Base-by-base conservation (phyloP, 1,140 invertebrate species). In the Calliopsis andreniformis region DNA sequence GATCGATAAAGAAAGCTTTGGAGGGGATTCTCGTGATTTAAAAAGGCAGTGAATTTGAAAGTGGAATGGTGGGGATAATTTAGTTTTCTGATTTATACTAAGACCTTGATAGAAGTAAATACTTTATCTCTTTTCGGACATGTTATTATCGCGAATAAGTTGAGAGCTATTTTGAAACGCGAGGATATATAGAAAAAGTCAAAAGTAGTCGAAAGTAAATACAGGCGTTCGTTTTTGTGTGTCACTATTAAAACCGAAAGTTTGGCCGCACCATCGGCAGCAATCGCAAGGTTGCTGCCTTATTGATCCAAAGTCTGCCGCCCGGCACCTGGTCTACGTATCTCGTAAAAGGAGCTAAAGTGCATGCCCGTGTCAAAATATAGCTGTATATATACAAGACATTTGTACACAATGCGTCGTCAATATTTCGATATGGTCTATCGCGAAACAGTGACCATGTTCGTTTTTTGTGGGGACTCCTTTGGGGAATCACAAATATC, bases 271-370 rank as follows among this genome's bases (percentile, higher is more conserved):
- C 18, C 55, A 23, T 51, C 32, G 53, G 59, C 12, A 45, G 45
- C 23, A 23, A 82, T 79, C 20, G 79, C 55, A 84, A 82, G 67
- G 76, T 79, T 85, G 53, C 56, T 61, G 62, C 59, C 64, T 76
- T 82, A 86, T 85, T 80, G 71, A 85, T 87, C 71, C 43, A 32
- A 39, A 73, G 61, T 69, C 73, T 64, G 76, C 68, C 68, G 62
- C 55, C 42, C 66, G 42, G 63, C 62, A 45, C 16, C 35, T n/a
- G 35, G 64, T 62, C 62, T 67, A n/a, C n/a, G n/a, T n/a, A 68
- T 68, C 69, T 72, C 35, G 32, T 49, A 51, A 62, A 71, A 61
- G 61, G 63, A 67, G 62, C 62, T 49, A 30, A 68, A 35, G 28
- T 47, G 16, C n/a, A 23, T 5, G 20, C 55, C 23, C 14, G 16